phyloP scores from a whole-genome alignment of 1,140 invertebrate genomes.

The Mercenaria mercenaria region DNA sequence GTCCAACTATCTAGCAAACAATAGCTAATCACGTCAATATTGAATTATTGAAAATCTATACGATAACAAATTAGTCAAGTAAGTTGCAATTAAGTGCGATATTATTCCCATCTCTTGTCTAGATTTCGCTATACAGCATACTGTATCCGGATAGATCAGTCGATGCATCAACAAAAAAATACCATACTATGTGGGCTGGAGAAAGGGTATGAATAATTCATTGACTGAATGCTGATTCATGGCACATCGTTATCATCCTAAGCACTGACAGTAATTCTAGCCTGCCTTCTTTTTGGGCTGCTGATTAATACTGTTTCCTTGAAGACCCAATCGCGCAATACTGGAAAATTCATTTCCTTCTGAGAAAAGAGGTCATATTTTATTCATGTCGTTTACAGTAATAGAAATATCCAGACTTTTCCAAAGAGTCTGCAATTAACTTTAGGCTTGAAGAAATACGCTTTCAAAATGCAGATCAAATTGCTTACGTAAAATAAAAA shows the following conservation, averaged over 20 bases:
- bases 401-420: neutral
- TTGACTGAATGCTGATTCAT: constrained; percentile 30
- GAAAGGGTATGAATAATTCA: constrained; percentile 30
- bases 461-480: neutral
- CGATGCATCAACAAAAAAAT: neutral
- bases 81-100: neutral
- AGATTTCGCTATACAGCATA: neutral
- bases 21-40: neutral
- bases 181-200: neutral
- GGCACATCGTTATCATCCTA: constrained; percentile 36
- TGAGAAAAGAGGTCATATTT: constrained; percentile 28
- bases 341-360: constrained; percentile 25
- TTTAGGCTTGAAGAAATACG: too few relatives aligned
- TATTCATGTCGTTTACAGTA: neutral
- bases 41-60: constrained; percentile 30
- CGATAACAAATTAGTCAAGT: constrained; percentile 18
- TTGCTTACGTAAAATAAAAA: neutral
- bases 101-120: neutral
- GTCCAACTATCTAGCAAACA: neutral
- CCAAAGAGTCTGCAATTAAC: neutral
- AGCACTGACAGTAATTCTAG: neutral
- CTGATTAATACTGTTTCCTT: neutral
- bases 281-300: neutral
- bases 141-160: neutral
- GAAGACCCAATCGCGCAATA: neutral